Evolutionary conservation across 2,888 invertebrate species (phyloP), one percentile per base, ranked within the genome.

Genomic region (Lochmaea capreae): DNA sequence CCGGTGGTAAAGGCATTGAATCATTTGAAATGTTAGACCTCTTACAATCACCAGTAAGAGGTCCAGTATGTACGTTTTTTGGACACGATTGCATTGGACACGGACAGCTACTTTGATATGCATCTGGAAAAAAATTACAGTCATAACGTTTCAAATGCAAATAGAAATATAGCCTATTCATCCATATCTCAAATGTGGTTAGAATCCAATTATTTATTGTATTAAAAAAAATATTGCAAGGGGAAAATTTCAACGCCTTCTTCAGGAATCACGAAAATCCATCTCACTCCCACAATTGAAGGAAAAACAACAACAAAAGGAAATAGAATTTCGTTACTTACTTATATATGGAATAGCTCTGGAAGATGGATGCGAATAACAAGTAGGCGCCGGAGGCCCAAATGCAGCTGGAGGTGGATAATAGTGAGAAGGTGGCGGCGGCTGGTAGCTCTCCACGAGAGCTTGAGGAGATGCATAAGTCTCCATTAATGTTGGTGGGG

Each of bases 31-130:
- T 85, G 81, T 85, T 85, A 83, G 88, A 87, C 88, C 88, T 89
- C 92, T 95, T 95, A 93, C 93, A 93, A 93, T 94, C 95, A 95
- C 95, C 95, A 95, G 95, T 95, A 95, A 94, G 95, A 94, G 95
- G 95, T 93, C 96, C 96, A 96, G 95, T 95, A 95, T 92, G 95
- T 93, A 94, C 96, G 96, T 96, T 96, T 96, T 96, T 96, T 96
- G 96, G 95, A 96, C 95, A 96, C 92, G 95, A 93, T 90, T 95
- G 95, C 91, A 95, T 92, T 89, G 95, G 95, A 91, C 95, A 96
- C 84, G 95, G 94, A 89, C 96, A 95, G 39, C 62, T 71, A 89
- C 91, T 90, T 85, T 90, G 91, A 87, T 92, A 90, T 87, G 92
- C 87, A 86, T 89, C 89, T 89, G 84, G 67, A 82, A 81, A 57